Base-by-base conservation (phyloP, 2,797 vertebrate species). In the Oreochromis mossambicus region DNA sequence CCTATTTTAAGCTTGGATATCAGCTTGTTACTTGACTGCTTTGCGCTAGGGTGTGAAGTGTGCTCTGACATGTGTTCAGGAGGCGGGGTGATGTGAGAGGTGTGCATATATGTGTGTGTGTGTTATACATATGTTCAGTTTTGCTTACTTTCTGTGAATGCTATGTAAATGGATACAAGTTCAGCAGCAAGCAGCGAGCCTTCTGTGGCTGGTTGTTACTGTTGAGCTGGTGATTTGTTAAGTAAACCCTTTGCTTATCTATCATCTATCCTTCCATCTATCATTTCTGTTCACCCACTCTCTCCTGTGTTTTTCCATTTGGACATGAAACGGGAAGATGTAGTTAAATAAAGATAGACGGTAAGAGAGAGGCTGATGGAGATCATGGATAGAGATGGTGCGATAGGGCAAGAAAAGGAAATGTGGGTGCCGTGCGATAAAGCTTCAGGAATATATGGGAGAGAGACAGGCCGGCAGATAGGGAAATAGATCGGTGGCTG, bases 351-450 rank as follows among this genome's bases (percentile, higher is more conserved):
- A 55, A 86, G 86, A 87, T 9, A 84, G 83, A 46, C 34, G 7
- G 43, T 15, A n/a, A 55, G 36, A 81, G 80, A 75, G 61, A 14
- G 83, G 36, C 55, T 46, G 83, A 86, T 81, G 81, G 80, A 86
- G 87, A 92, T 90, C 84, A 68, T 21, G 80, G 86, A 56, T 81
- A 73, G 86, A 89, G 88, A 90, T 83, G 61, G 80, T 41, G 85
- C 3, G 86, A 87, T 84, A 84, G 78, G 84, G 63, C 76, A 77
- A 83, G 84, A 87, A 81, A 87, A 84, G 86, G 85, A 84, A 91
- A 93, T 83, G 88, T 93, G 93, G 91, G 91, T 88, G 87, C 83
- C 82, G 92, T 85, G 83, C 82, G 88, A 94, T 94, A 93, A 93
- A 91, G 89, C 88, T 80, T 85, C 86, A 68, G 93, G 92, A 77